These are phyloP conservation scores for Standfussiana lucernea DNA, from an alignment of 2,888 invertebrate genomes.

Conservation along the genomic window DNA sequence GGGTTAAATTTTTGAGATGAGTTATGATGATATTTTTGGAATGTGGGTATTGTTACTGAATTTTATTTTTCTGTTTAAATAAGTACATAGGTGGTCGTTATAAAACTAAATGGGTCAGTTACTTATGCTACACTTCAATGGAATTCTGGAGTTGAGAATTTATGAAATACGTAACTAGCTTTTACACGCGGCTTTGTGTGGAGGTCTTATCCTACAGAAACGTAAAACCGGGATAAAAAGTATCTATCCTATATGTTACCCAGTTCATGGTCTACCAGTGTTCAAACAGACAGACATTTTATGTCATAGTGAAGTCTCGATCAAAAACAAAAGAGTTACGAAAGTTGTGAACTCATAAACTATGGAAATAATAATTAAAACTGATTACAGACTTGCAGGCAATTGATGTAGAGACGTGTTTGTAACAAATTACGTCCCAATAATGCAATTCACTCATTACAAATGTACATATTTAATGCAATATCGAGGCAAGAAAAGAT, in stretches of 20 bases:
- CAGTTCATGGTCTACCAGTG: neutral
- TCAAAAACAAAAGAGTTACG: neutral
- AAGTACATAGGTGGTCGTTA: neutral
- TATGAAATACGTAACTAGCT: neutral
- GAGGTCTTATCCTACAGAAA: neutral
- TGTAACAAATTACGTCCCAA: neutral
- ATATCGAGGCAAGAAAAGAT: neutral
- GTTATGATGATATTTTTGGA: neutral
- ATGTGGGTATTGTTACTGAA: neutral
- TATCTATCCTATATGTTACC: neutral
- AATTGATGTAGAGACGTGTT: neutral
- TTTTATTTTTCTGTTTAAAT: neutral
- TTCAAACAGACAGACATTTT: neutral
- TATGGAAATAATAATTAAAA: neutral
- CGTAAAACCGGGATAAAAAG: neutral
- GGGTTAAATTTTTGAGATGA: slow-evolving; percentile 7
- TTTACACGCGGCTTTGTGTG: neutral
- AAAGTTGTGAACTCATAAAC: neutral
- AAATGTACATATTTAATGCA: neutral
- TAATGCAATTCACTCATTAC: slow-evolving; percentile 1
- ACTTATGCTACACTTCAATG: neutral
- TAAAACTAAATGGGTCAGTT: neutral
- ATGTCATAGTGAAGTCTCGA: no score
- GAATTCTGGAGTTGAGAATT: neutral
- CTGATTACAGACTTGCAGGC: neutral